A percentile compares a stretch with the other conserved stretches of the same genome.
Conservation (phyloP, 2,113 vertebrate species). For the Mus musculus region DNA sequence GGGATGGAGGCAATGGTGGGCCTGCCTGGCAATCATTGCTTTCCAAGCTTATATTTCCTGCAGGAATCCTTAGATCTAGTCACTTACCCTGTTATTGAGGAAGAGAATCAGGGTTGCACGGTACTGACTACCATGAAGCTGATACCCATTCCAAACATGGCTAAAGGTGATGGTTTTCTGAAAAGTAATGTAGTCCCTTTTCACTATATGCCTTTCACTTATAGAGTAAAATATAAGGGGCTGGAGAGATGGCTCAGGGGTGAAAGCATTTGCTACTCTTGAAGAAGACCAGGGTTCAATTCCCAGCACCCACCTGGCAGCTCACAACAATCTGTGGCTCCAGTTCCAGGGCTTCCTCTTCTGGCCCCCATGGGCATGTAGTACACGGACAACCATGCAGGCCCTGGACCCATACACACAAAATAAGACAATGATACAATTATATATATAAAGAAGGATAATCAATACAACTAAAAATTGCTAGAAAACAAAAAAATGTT, state of each 20-base stretch:
- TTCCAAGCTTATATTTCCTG: conserved; percentile 23
- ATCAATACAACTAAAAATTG: background rate
- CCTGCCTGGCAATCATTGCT: background rate
- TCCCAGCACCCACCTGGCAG: background rate
- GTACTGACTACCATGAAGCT: background rate
- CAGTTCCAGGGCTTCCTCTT: background rate
- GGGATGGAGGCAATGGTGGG: background rate
- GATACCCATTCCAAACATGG: conserved; percentile 10
- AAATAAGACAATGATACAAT: background rate
- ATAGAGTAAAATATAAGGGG: background rate
- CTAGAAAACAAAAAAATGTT: background rate
- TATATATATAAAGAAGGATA: background rate
- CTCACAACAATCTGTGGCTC: background rate
- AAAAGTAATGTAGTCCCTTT: conserved; percentile 25
- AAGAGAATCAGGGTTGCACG: background rate
- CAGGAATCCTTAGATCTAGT: conserved; percentile 15
- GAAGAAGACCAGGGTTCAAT: background rate
- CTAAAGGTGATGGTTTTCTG: conserved; percentile 25
- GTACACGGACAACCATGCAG: background rate
- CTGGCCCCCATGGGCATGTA: background rate
- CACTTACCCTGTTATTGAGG: background rate
- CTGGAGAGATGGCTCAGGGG: background rate
- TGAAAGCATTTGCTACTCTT: background rate
- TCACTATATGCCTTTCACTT: background rate
- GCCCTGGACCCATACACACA: background rate